Base-by-base conservation (phyloP, 2,113 vertebrate genomes). In the Lampris incognitus region DNA sequence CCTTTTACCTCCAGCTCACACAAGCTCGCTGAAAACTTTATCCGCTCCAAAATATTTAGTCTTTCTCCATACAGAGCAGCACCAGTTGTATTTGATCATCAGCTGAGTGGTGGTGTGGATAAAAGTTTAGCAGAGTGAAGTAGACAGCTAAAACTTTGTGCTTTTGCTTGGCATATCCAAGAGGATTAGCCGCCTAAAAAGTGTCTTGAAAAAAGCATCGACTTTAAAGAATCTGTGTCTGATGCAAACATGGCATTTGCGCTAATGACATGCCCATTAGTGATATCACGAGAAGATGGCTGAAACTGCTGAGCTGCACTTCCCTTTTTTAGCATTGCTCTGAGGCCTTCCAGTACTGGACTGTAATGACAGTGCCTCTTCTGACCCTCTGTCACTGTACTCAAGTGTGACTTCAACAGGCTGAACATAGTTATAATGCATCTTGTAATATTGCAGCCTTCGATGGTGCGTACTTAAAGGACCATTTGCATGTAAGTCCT, bases 151-250 rank as follows among this genome's bases (percentile, higher is more conserved):
- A 54, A 24, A 24, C 24, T 24, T 24, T 24, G 24, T 24, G 24
- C 24, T 66, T 78, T 72, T 66, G 39, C 11, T 78, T 77, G 61
- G 74, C 67, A 58, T 51, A 66, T 65, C 54, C 68, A n/a, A 72
- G 73, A 24, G 74, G 79, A 72, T 77, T 77, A 70, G 66, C 73
- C 24, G 65, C 13, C 59, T 81, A 72, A 71, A 81, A 81, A 40
- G 72, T 37, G 38, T 70, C 66, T 13, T 70, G 66, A 65, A 81
- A 24, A 76, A n/a, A 70, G 51, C 66, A 55, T 67, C 40, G 54
- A 38, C 40, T 24, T 24, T 24, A 24, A 67, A 55, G 11, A 54
- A 9, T 69, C 40, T 3, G 54, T 50, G 50, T 55, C 51, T 68
- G 51, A 55, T 38, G 66, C 9, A 68, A 68, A 68, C 66, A 68